These are phyloP conservation scores for Beris chalybata DNA, from an alignment of 2,888 invertebrate genomes.

Conservation along the genomic window DNA sequence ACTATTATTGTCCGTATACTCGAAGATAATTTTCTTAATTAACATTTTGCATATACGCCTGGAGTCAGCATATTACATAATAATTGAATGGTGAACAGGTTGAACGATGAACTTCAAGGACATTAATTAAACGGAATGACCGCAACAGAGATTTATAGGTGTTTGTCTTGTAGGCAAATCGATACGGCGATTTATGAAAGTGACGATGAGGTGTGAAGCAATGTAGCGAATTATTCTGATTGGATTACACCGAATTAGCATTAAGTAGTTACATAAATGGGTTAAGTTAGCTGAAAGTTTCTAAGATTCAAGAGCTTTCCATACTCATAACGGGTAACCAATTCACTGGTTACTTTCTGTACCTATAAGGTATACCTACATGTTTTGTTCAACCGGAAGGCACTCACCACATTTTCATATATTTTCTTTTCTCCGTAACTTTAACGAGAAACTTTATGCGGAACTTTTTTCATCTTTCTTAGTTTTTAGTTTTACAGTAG, in stretches of 20 bases:
- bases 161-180: not conserved
- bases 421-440: too few relatives aligned
- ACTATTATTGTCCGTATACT: too few relatives aligned
- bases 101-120: conserved; percentile 19
- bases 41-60: conserved; percentile 7
- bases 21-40: conserved; percentile 20
- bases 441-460: too few relatives aligned
- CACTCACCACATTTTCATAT: too few relatives aligned
- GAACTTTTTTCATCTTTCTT: too few relatives aligned
- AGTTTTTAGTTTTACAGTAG: too few relatives aligned
- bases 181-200: conserved; percentile 1
- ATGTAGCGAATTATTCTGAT: not conserved
- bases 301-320: too few relatives aligned
- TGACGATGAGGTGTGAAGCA: conserved; percentile 24
- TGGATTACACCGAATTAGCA: not conserved
- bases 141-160: conserved; percentile 19
- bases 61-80: conserved; percentile 15
- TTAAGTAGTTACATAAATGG: not conserved
- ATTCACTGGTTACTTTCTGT: too few relatives aligned
- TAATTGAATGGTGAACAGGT: conserved; percentile 18
- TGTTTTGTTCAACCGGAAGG: too few relatives aligned
- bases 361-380: too few relatives aligned
- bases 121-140: conserved; percentile 23
- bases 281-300: too few relatives aligned
- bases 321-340: too few relatives aligned